Conservation (phyloP, 2,888 invertebrate species). For the Gerris lacustris region DNA sequence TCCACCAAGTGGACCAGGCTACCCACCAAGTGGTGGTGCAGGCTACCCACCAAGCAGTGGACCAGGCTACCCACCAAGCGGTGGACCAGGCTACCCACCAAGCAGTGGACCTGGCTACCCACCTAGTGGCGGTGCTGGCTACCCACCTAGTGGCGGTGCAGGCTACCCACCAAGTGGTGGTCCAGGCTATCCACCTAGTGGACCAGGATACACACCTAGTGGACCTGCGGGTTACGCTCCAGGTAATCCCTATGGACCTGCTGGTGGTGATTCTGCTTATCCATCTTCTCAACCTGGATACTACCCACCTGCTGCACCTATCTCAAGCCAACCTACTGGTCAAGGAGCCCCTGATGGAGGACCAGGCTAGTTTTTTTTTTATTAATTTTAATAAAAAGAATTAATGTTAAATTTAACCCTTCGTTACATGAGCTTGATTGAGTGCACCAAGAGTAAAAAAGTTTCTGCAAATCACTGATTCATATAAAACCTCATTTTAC, state of each 20-base stretch:
- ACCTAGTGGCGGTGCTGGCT: conserved; percentile 24
- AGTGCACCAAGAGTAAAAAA: no score
- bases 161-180: conserved; percentile 34
- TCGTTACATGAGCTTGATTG: background rate
- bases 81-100: conserved; percentile 8
- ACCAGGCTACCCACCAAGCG: conserved; percentile 22
- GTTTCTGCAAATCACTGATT: no score
- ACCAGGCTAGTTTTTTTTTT: background rate
- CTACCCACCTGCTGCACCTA: conserved; percentile 11
- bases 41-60: conserved; percentile 34
- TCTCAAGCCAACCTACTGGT: conserved; percentile 8
- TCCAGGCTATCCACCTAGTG: conserved; percentile 26
- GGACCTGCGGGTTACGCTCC: conserved; percentile 6
- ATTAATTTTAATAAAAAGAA: background rate
- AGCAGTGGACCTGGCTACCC: conserved; percentile 22
- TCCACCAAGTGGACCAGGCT: conserved; percentile 5
- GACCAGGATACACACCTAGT: conserved; percentile 26
- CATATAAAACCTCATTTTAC: no score
- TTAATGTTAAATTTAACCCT: background rate
- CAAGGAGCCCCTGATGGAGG: conserved; percentile 9
- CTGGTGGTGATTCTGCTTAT: background rate
- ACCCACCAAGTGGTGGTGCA: conserved; percentile 19
- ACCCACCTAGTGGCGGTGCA: conserved; percentile 36
- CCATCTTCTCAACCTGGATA: background rate
- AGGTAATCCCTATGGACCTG: background rate